Conservation (phyloP, 2,113 vertebrate genomes). For the Fregata magnificens region DNA sequence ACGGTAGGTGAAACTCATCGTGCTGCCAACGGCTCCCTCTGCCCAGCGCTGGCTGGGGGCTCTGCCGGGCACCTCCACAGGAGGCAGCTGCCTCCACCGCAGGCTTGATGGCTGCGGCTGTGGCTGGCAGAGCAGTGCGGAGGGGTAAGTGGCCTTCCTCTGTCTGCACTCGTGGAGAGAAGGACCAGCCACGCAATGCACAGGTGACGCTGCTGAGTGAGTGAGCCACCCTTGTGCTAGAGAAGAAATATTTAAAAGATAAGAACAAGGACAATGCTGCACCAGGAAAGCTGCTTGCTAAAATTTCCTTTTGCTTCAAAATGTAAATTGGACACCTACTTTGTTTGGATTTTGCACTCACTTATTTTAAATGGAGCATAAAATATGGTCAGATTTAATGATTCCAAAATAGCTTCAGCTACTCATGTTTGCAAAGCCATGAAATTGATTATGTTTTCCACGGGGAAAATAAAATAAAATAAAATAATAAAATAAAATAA, state of each 20-base stretch:
- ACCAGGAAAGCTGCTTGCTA: neutral
- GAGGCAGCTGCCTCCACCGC: too few species aligned
- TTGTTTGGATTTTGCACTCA: neutral
- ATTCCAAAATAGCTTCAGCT: neutral
- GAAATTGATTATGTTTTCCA: neutral
- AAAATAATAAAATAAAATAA: neutral
- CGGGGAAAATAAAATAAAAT: neutral
- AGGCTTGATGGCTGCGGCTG: too few species aligned
- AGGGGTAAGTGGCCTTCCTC: fast-evolving
- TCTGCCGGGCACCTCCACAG: too few species aligned
- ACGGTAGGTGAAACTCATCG: too few species aligned
- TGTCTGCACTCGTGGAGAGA: fast-evolving
- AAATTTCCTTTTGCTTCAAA: neutral
- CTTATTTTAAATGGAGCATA: neutral
- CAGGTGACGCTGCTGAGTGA: fast-evolving
- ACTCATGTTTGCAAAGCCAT: neutral
- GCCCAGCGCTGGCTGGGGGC: too few species aligned
- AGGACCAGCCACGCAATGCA: fast-evolving
- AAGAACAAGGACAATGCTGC: neutral
- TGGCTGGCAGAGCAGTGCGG: too few species aligned
- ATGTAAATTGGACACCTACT: neutral
- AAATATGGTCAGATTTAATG: neutral
- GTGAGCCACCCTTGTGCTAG: neutral
- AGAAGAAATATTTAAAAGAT: neutral
- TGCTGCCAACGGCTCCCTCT: too few species aligned